Evolutionary conservation across 2,113 vertebrate species (phyloP).

Genomic region (Prochilodus magdalenae): DNA sequence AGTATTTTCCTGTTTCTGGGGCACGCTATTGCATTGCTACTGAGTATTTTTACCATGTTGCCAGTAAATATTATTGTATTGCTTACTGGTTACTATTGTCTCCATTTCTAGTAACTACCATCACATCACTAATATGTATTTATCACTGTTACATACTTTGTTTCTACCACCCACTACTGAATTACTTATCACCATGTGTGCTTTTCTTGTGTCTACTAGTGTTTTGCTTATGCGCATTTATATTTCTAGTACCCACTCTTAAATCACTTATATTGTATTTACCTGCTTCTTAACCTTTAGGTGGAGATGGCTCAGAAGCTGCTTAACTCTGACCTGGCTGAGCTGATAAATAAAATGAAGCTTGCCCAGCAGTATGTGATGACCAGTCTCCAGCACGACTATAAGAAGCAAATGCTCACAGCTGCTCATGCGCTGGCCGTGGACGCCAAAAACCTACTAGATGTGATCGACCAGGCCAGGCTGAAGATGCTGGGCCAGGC

Average conservation of each 20-base stretch:
- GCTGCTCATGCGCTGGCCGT: slow-evolving; percentile 88
- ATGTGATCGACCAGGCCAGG: slow-evolving; percentile 91
- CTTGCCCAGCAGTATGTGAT: slow-evolving; percentile 92
- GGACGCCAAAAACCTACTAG: slow-evolving; percentile 85
- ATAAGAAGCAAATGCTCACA: slow-evolving; percentile 91
- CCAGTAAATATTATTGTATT: not conserved
- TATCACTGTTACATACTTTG: not conserved
- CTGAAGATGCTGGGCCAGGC: slow-evolving; percentile 90
- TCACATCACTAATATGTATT: too few species aligned
- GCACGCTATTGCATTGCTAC: too few species aligned
- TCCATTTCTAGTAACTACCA: too few species aligned
- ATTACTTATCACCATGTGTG: not conserved
- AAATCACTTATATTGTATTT: too few species aligned
- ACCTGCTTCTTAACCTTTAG: slow-evolving; percentile 68
- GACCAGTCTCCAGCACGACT: slow-evolving; percentile 90
- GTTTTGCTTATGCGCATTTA: not conserved
- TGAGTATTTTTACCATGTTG: not conserved
- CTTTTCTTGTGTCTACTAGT: not conserved
- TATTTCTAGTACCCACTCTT: too few species aligned
- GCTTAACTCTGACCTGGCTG: slow-evolving; percentile 86
- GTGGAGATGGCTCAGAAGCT: slow-evolving; percentile 96
- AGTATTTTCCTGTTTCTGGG: not conserved
- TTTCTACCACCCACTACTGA: not conserved
- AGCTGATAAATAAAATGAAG: slow-evolving; percentile 97
- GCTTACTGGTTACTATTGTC: not conserved